Evolutionary conservation across 2,113 vertebrate species (phyloP), one percentile per base, ranked within the genome.

Genomic region (Myanophis thanlyinensis): DNA sequence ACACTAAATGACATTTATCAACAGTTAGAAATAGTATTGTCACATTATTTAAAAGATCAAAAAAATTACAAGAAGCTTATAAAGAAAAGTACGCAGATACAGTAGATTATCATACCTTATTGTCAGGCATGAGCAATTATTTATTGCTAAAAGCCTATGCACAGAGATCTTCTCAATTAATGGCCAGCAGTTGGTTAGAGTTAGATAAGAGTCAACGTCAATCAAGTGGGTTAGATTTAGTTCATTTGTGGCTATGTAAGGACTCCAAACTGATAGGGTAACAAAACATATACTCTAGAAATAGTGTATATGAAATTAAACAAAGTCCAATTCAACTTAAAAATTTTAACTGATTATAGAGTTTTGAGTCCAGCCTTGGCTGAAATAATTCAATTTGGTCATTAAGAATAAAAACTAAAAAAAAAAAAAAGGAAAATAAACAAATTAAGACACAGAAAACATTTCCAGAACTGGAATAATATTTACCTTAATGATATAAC

Each of bases 401-500:
- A 59, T 35, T 59, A 25, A 52, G 3, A 54, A 3, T 52, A 85
- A 85, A 80, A 85, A 85, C 22, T 52, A 22, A 2, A 27, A 56
- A 52, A 22, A 2, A 27, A 56, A 52, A 53, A 46, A 85, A 44
- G 9, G 20, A 15, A 20, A 90, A 93, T 92, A 91, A 87, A 4
- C 86, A 23, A 94, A 88, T 89, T 35, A 94, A 92, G 51, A 91
- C 30, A 87, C 15, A 52, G 95, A 93, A 95, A 93, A 90, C 51
- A 80, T 48, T 88, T 95, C 10, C n/a, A 95, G 89, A 95, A 95
- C 15, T 54, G 87, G 35, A 96, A 92, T 22, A 47, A 93, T 44
- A 8, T 88, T 97, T 97, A 99, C 99, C 98, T 99, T 97, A 99
- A 97, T 93, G 97, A 98, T 96, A 98, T 96, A 96, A 98, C 98